Conservation (phyloP, 1,140 invertebrate species). For the Bombus superbus region DNA sequence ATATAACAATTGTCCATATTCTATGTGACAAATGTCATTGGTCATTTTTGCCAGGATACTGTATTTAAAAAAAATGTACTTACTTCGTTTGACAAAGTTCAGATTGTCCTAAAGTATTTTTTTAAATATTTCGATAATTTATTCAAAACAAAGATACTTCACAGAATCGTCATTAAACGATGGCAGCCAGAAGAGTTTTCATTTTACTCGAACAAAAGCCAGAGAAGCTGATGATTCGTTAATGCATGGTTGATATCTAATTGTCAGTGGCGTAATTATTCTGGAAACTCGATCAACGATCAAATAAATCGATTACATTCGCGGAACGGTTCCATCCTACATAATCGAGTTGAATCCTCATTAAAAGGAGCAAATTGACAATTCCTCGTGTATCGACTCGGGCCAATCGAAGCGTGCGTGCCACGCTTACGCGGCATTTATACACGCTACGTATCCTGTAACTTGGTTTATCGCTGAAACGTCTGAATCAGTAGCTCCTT, state of each 20-base stretch:
- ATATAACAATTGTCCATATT: too few species aligned
- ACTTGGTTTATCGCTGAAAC: constrained; percentile 19
- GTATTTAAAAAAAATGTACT: too few species aligned
- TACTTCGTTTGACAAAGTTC: too few species aligned
- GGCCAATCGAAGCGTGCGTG: constrained; percentile 27
- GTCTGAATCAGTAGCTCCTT: constrained; percentile 18
- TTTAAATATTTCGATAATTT: too few species aligned
- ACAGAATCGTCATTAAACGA: too few species aligned
- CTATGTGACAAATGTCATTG: too few species aligned
- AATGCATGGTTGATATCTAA: neutral
- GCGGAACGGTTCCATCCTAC: neutral
- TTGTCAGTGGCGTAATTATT: constrained; percentile 16
- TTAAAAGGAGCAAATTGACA: constrained; percentile 54
- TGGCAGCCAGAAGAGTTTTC: neutral
- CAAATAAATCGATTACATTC: constrained; percentile 46
- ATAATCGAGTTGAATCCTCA: constrained; percentile 34
- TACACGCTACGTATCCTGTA: neutral
- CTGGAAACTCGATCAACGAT: constrained; percentile 28
- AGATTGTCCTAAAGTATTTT: too few species aligned
- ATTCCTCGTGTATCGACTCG: constrained; percentile 43
- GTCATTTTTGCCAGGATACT: too few species aligned
- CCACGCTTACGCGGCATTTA: constrained; percentile 16
- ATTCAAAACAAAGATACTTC: too few species aligned
- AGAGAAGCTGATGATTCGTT: neutral
- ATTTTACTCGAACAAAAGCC: neutral